Evolutionary conservation across 2,113 vertebrate genomes (phyloP).

Genomic region (Rallus limicola): DNA sequence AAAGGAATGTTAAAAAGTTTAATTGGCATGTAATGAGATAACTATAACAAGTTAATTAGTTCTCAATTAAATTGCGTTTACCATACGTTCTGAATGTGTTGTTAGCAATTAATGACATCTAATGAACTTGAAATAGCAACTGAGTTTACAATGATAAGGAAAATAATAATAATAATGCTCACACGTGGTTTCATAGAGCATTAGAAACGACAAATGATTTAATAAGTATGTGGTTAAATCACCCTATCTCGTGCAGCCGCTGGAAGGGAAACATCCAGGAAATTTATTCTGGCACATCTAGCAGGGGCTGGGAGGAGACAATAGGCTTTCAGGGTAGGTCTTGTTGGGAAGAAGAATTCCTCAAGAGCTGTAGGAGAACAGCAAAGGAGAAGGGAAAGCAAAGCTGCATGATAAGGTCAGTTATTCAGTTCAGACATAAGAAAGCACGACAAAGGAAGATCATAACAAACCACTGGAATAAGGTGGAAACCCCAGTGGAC

Average conservation of each 20-base stretch:
- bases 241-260: background rate
- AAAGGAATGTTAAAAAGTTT: constrained; percentile 76
- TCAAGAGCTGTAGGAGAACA: background rate
- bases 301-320: background rate
- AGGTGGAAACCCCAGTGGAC: background rate
- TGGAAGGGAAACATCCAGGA: constrained; percentile 2
- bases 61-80: constrained; percentile 78
- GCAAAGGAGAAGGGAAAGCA: background rate
- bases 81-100: constrained; percentile 69
- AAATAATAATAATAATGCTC: constrained; percentile 46
- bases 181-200: background rate
- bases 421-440: background rate
- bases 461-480: background rate
- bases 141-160: constrained; percentile 44
- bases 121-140: constrained; percentile 63
- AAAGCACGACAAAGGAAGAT: background rate
- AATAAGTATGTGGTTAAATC: background rate
- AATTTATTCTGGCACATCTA: constrained; percentile 4
- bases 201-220: constrained; percentile 5
- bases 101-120: constrained; percentile 72
- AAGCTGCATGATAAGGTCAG: background rate
- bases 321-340: background rate
- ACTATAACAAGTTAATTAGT: constrained; percentile 80
- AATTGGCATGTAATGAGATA: constrained; percentile 80
- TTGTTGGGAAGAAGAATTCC: background rate